Evolutionary conservation across 2,113 vertebrate species (phyloP).

Genomic region (Cariama cristata): DNA sequence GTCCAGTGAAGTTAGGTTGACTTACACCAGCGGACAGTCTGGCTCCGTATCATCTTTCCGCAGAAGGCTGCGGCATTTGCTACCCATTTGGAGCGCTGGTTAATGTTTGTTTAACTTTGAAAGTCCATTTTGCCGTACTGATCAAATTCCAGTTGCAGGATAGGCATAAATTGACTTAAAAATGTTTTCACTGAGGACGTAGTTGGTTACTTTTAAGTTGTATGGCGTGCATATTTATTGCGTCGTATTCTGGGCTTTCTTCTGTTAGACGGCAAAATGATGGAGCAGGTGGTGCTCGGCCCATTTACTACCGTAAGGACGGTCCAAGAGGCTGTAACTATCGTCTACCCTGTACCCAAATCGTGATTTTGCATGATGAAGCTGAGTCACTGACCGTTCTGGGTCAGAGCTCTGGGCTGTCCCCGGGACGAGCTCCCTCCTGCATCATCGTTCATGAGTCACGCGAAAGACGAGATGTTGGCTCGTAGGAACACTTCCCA

Average conservation of each 20-base stretch:
- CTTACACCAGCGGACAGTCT: constrained; percentile 12
- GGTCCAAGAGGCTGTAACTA: background rate
- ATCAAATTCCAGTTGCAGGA: background rate
- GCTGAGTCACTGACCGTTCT: constrained; percentile 5
- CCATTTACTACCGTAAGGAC: background rate
- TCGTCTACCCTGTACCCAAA: background rate
- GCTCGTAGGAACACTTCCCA: background rate
- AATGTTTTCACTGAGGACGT: background rate
- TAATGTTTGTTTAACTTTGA: constrained; percentile 39
- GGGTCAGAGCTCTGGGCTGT: background rate
- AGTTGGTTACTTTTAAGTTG: background rate
- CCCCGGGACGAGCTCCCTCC: background rate
- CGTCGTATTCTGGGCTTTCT: background rate
- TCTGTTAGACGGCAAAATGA: background rate
- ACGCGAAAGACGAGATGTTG: background rate
- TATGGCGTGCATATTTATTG: background rate
- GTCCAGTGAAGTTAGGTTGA: constrained; percentile 35
- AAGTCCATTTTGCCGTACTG: background rate
- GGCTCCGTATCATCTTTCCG: background rate
- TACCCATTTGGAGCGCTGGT: background rate
- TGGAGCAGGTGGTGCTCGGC: background rate
- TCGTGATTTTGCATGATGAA: background rate
- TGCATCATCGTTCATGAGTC: constrained; percentile 1
- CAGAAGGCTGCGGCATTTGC: background rate
- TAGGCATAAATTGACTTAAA: background rate